A percentile compares a stretch with the other conserved stretches of the same genome.
Evolutionary conservation across 2,113 vertebrate genomes (phyloP).

Genomic region (Ageneiosus marmoratus): DNA sequence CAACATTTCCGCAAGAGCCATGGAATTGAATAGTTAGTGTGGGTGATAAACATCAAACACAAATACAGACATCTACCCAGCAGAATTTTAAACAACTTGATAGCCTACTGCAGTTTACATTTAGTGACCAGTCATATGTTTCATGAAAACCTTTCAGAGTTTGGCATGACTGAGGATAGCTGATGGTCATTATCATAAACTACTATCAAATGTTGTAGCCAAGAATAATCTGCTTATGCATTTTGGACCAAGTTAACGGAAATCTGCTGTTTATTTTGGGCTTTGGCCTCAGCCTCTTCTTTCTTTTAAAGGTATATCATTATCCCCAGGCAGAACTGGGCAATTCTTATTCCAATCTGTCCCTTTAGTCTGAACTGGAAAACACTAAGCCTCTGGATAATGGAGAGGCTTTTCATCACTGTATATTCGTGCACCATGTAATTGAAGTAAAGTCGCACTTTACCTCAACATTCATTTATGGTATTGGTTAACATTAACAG

Average conservation of each 20-base stretch:
- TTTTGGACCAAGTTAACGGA: conserved; percentile 45
- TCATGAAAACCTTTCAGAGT: conserved; percentile 20
- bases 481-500: not conserved
- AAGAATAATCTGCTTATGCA: conserved; percentile 45
- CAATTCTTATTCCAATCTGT: conserved; percentile 31
- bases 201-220: conserved; percentile 38
- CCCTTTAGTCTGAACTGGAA: conserved; percentile 17
- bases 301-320: conserved; percentile 46
- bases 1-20: not conserved
- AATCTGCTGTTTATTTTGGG: conserved; percentile 52
- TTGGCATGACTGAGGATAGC: conserved; percentile 14
- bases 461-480: conserved; percentile 14
- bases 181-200: conserved; percentile 39
- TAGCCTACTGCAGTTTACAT: conserved; percentile 23
- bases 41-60: conserved; percentile 32
- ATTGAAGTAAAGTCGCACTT: not conserved
- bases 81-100: conserved; percentile 14
- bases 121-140: conserved; percentile 28
- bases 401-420: conserved; percentile 13
- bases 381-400: conserved; percentile 32
- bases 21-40: conserved; percentile 7
- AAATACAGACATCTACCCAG: conserved; percentile 21
- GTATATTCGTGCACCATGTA: conserved; percentile 13
- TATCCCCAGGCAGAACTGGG: conserved; percentile 39
- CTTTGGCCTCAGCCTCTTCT: conserved; percentile 28